Conservation (phyloP, 2,888 invertebrate genomes). For the Atethmia centrago region DNA sequence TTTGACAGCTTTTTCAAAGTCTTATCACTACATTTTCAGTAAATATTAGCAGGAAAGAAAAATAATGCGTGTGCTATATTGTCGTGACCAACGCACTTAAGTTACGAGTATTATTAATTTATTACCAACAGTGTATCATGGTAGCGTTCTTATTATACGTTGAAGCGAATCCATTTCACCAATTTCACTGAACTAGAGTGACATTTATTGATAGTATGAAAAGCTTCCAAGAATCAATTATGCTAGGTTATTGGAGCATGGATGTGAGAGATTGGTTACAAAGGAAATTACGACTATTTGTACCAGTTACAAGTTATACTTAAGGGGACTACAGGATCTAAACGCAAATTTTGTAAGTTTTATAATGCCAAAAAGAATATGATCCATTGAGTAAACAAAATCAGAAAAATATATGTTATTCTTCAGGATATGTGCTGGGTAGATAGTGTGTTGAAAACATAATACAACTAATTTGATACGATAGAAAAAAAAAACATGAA, state of each 20-base stretch:
- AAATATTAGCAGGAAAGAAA: neutral
- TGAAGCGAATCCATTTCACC: conserved; percentile 28
- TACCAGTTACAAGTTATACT: neutral
- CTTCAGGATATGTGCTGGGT: too few species aligned
- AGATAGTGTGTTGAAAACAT: too few species aligned
- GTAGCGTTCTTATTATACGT: conserved; percentile 35
- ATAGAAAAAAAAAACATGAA: too few species aligned
- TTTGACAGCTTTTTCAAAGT: too few species aligned
- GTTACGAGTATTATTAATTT: conserved; percentile 26
- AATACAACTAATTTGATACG: too few species aligned
- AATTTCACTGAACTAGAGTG: conserved; percentile 35
- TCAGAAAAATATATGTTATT: too few species aligned
- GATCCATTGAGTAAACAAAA: too few species aligned
- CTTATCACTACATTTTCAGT: neutral
- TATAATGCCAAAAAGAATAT: too few species aligned
- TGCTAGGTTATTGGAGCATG: conserved; percentile 3
- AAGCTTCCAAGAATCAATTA: conserved; percentile 13
- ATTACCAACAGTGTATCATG: conserved; percentile 35
- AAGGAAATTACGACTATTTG: neutral
- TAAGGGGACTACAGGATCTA: too few species aligned
- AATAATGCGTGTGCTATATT: conserved; percentile 2
- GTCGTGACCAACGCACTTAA: conserved; percentile 28
- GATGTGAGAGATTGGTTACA: neutral
- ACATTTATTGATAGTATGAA: conserved; percentile 32
- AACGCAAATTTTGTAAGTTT: too few species aligned